phyloP scores from a whole-genome alignment of 2,113 vertebrate genomes.

The Ardeotis arabs region DNA sequence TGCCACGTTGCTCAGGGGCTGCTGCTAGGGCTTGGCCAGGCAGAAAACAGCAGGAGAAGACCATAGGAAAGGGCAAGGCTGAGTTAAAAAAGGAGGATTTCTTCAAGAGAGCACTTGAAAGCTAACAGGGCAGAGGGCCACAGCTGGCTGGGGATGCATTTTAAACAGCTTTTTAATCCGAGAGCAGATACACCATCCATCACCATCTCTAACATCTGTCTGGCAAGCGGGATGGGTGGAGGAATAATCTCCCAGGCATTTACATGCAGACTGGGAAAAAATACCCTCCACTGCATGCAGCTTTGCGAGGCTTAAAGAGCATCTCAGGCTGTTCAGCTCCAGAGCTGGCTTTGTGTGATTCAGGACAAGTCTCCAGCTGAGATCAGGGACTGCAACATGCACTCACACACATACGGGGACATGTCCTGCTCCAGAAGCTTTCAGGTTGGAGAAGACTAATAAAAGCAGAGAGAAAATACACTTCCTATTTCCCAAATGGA shows the following conservation, averaged over 20 bases:
- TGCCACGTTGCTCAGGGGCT: neutral
- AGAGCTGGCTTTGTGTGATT: neutral
- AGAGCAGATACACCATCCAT: neutral
- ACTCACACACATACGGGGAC: accelerated
- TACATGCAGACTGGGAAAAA: neutral
- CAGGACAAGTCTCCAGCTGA: neutral
- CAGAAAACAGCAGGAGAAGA: neutral
- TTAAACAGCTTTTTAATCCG: slow-evolving; percentile 14
- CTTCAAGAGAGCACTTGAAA: neutral
- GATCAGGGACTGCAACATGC: neutral
- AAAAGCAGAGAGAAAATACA: neutral
- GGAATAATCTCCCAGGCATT: neutral
- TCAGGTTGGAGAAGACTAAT: neutral
- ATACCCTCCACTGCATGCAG: neutral
- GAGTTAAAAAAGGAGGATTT: neutral
- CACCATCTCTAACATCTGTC: neutral
- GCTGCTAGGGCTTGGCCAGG: slow-evolving; percentile 13
- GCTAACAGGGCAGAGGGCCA: neutral
- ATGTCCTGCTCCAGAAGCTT: neutral
- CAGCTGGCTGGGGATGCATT: neutral
- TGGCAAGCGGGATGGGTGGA: neutral
- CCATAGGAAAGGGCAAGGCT: neutral
- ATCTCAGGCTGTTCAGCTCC: neutral
- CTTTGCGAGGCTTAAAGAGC: neutral
- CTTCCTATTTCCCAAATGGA: neutral